Evolutionary conservation across 1,140 invertebrate genomes (phyloP), one percentile per base, ranked within the genome.

Genomic region (Sycophaga agraensis): DNA sequence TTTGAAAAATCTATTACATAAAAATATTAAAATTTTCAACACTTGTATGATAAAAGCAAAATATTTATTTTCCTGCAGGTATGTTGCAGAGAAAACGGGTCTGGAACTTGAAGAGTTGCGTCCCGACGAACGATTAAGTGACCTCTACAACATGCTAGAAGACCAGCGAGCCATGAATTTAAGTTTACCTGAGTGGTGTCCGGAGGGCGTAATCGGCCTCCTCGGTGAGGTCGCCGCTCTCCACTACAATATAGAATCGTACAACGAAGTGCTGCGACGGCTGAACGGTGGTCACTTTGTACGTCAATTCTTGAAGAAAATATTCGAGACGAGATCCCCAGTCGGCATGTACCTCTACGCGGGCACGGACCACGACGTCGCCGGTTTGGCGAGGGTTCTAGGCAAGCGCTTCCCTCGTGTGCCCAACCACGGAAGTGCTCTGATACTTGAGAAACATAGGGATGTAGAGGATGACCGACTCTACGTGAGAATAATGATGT

Each of bases 151-250:
- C 12, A 14, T 37, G 2, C 11, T 61, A 2, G 59, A 61, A 14
- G 11, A 22, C 8, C 50, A 39, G 4, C 31, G 34, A 0, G 31
- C 37, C 9, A 19, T 46, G 31, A 54, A 54, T n/a, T 6, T 39
- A 6, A 54, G 17, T 6, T 16, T 61, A 4, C 59, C 59, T 22
- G 5, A 31, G 7, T 61, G 59, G 59, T 61, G 59, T 22, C 34
- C 59, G 1, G 42, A 46, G 9, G 59, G 59, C 16, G 59, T 61
- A 1, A 21, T 39, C 9, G n/a, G 3, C 4, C n/a, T 61, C 1
- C 50, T 61, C 2, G 7, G 9, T 16, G 59, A 61, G 5, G 16
- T 61, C n/a, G 42, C 50, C 7, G 14, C 9, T 3, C 5, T 61
- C 1, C 59, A 61, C 12, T 40, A 48, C 19, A 34, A 55, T 4